These are phyloP conservation scores for Casuarius casuarius DNA, from an alignment of 2,113 vertebrate genomes.

Conservation along the genomic window DNA sequence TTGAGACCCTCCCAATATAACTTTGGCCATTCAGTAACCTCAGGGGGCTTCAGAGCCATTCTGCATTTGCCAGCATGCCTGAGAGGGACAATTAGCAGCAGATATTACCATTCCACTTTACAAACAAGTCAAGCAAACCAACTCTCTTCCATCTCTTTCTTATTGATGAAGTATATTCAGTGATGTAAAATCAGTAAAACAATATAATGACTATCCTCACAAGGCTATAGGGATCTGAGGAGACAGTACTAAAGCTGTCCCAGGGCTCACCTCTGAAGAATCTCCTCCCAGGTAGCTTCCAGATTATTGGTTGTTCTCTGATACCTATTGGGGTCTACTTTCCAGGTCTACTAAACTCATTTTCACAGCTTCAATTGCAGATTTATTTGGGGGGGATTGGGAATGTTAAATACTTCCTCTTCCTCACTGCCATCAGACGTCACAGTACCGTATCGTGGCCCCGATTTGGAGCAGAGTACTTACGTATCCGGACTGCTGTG, in stretches of 20 bases:
- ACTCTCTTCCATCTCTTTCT: neutral
- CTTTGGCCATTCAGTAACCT: neutral
- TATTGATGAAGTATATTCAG: neutral
- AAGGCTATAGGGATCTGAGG: too few species aligned
- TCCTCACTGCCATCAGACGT: too few species aligned
- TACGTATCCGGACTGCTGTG: neutral
- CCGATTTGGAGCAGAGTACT: too few species aligned
- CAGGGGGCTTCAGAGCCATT: neutral
- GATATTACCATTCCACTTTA: neutral
- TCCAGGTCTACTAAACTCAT: neutral
- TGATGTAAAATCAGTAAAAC: neutral
- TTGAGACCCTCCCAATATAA: neutral
- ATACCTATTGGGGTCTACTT: neutral
- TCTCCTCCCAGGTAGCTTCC: too few species aligned
- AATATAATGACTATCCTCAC: too few species aligned
- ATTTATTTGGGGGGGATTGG: too few species aligned
- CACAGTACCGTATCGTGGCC: too few species aligned
- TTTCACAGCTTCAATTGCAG: neutral
- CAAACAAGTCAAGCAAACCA: neutral
- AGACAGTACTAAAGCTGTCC: too few species aligned
- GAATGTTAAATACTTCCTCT: too few species aligned
- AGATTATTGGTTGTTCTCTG: neutral
- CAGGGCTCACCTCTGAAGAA: too few species aligned
- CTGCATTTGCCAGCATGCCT: neutral
- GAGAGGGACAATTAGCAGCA: neutral